Evolutionary conservation across 2,113 vertebrate species (phyloP).

Genomic region (Bagarius yarrelli): DNA sequence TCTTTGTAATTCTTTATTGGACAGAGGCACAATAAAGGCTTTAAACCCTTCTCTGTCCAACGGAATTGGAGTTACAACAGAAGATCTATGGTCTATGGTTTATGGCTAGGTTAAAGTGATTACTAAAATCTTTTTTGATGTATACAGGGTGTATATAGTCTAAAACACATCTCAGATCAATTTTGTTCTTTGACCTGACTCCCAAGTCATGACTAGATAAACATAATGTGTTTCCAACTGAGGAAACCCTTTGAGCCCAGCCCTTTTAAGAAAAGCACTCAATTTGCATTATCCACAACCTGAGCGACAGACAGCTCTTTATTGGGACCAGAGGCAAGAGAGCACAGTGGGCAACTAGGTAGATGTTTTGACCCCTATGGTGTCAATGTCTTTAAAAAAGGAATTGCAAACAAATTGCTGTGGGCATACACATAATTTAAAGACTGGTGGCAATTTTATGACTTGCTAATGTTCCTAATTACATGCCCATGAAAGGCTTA

Average conservation of each 20-base stretch:
- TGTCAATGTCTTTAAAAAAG: slow-evolving; percentile 89
- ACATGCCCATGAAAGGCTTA: slow-evolving; percentile 99
- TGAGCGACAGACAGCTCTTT: not conserved
- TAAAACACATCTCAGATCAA: not conserved
- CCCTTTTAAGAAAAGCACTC: not conserved
- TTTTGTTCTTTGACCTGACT: not conserved
- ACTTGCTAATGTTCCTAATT: slow-evolving; percentile 99
- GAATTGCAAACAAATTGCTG: slow-evolving; percentile 99
- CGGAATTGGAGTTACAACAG: slow-evolving; percentile 21
- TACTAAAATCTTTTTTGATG: slow-evolving; percentile 21
- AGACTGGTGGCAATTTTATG: slow-evolving; percentile 99
- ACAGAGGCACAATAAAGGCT: slow-evolving; percentile 24
- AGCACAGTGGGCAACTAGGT: slow-evolving; percentile 83
- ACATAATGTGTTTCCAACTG: slow-evolving; percentile 1
- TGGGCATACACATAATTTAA: slow-evolving; percentile 98
- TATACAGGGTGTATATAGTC: not conserved
- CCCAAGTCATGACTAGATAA: not conserved
- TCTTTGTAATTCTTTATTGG: slow-evolving; percentile 42
- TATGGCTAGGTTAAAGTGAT: slow-evolving; percentile 1
- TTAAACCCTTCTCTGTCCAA: not conserved
- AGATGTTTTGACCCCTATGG: slow-evolving; percentile 93
- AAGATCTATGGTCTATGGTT: slow-evolving; percentile 3
- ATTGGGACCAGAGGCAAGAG: slow-evolving; percentile 64
- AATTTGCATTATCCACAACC: slow-evolving; percentile 21
- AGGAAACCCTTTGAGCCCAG: not conserved